phyloP scores from a whole-genome alignment of 2,797 vertebrate genomes.

The Bothrops alternatus region DNA sequence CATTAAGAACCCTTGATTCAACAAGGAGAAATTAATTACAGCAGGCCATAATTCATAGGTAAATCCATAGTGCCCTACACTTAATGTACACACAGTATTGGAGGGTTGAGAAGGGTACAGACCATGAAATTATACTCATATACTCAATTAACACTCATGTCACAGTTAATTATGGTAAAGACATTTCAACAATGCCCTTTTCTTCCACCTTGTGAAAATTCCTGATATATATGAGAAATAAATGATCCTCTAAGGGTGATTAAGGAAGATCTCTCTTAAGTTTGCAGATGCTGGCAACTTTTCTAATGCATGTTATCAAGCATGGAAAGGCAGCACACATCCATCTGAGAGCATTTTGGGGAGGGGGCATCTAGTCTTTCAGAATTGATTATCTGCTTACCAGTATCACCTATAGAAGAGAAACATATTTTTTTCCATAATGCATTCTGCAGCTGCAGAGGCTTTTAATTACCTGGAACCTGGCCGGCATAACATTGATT shows the following conservation, averaged over 20 bases:
- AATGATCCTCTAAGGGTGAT: constrained; percentile 24
- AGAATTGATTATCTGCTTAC: constrained; percentile 26
- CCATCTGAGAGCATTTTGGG: neutral
- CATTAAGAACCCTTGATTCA: constrained; percentile 10
- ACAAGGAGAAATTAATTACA: constrained; percentile 33
- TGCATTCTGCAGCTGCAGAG: neutral
- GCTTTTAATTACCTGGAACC: neutral
- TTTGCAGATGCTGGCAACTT: constrained; percentile 33
- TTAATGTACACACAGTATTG: constrained; percentile 25
- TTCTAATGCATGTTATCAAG: constrained; percentile 13
- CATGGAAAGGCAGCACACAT: constrained; percentile 9
- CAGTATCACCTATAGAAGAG: neutral
- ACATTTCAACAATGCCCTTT: constrained; percentile 31
- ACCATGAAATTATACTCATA: constrained; percentile 44
- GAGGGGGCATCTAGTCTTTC: constrained; percentile 2
- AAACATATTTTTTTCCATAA: neutral
- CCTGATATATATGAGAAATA: constrained; percentile 23
- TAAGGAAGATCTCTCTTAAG: constrained; percentile 27
- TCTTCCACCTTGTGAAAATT: constrained; percentile 27
- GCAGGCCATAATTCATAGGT: constrained; percentile 15
- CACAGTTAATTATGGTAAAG: constrained; percentile 29
- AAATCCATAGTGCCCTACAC: constrained; percentile 24
- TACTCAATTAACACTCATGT: constrained; percentile 38
- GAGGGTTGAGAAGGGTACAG: constrained; percentile 24
- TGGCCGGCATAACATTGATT: neutral